phyloP scores from a whole-genome alignment of 2,113 vertebrate genomes.

The Bubo blakistoni region DNA sequence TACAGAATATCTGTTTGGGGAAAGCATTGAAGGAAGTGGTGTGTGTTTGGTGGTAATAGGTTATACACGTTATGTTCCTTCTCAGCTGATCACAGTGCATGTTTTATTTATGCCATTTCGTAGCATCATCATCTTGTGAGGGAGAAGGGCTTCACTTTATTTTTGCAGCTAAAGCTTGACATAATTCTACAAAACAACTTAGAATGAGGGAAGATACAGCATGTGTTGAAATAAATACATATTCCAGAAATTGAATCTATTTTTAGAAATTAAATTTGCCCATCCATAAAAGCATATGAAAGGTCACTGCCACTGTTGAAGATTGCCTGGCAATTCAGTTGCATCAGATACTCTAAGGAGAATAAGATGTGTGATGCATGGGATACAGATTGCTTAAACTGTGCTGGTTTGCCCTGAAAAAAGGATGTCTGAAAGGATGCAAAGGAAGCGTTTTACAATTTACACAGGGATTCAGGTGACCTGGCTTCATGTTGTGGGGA shows the following conservation, averaged over 20 bases:
- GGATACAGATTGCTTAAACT: conserved; percentile 22
- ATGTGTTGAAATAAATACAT: conserved; percentile 16
- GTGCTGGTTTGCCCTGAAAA: neutral
- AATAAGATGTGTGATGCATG: conserved; percentile 11
- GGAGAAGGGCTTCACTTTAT: conserved; percentile 18
- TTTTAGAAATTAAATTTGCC: conserved; percentile 62
- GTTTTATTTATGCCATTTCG: conserved; percentile 26
- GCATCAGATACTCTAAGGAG: conserved; percentile 31
- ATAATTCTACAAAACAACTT: conserved; percentile 29
- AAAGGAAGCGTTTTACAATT: neutral
- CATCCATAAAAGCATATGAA: conserved; percentile 50
- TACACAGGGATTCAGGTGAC: neutral
- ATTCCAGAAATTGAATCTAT: conserved; percentile 49
- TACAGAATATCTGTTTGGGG: conserved; percentile 8
- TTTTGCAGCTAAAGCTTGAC: conserved; percentile 36
- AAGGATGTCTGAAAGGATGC: neutral
- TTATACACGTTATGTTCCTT: neutral
- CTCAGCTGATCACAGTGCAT: conserved; percentile 2
- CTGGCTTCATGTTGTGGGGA: neutral
- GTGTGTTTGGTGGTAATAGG: neutral
- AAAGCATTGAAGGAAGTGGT: neutral
- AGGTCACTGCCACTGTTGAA: conserved; percentile 55
- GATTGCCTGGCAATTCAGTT: conserved; percentile 48
- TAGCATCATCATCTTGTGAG: neutral
- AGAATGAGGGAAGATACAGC: neutral